A percentile compares a stretch with the other conserved stretches of the same genome.
These are phyloP conservation scores for Papilio polyxenes DNA, from an alignment of 1,140 invertebrate genomes.

Conservation along the genomic window DNA sequence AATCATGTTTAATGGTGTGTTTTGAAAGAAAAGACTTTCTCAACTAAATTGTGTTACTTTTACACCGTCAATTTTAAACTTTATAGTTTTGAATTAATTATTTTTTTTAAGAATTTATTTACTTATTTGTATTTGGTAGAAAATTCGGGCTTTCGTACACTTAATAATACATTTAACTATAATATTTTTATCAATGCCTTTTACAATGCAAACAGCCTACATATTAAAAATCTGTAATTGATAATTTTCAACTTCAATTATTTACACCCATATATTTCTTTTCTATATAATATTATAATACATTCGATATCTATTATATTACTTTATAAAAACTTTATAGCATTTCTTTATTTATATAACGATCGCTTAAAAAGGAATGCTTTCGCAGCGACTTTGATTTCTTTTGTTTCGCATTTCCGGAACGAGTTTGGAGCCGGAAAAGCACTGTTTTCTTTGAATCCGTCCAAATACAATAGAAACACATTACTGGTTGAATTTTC, in stretches of 20 bases:
- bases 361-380: not conserved
- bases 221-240: no score
- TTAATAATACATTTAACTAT: no score
- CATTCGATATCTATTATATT: not conserved
- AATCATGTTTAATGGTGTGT: conserved; percentile 29
- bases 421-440: conserved; percentile 19
- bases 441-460: conserved; percentile 26
- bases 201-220: no score
- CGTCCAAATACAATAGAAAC: conserved; percentile 24
- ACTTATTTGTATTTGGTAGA: no score
- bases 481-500: conserved; percentile 25
- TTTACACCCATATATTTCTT: no score
- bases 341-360: not conserved
- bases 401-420: conserved; percentile 24
- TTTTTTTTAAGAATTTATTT: not conserved
- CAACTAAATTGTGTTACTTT: conserved; percentile 24
- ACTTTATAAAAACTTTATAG: not conserved
- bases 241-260: no score
- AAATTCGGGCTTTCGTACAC: no score
- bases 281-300: not conserved
- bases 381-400: conserved; percentile 25
- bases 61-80: conserved; percentile 18
- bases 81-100: conserved; percentile 1
- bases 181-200: no score
- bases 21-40: conserved; percentile 2